Conservation (phyloP, 1,140 invertebrate genomes). For the Orius insidiosus region DNA sequence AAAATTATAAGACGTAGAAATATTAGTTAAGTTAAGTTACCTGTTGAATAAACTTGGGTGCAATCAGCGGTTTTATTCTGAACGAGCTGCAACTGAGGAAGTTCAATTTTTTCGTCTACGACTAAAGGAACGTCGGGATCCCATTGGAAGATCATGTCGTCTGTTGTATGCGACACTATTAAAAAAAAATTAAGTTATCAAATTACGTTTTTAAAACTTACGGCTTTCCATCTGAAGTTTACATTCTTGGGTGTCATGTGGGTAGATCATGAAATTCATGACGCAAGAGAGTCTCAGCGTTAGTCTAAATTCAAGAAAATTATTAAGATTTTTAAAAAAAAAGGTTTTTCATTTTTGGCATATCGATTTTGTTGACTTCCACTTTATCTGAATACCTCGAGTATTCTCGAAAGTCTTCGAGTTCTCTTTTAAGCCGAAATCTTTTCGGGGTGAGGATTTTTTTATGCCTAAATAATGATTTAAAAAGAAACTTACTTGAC, state of each 20-base stretch:
- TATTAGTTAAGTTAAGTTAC: constrained; percentile 28
- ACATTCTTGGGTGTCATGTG: constrained; percentile 80
- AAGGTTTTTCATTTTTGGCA: neutral
- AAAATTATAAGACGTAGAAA: constrained; percentile 6
- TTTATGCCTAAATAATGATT: neutral
- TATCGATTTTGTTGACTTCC: too few species aligned
- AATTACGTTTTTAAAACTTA: constrained; percentile 35
- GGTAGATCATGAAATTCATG: constrained; percentile 84
- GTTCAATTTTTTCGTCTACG: constrained; percentile 74
- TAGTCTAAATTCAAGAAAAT: constrained; percentile 36
- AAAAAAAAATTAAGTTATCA: neutral
- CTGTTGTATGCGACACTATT: constrained; percentile 74
- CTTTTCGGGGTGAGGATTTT: too few species aligned
- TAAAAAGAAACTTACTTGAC: constrained; percentile 42
- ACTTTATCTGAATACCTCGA: too few species aligned
- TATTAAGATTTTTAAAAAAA: neutral
- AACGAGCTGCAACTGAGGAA: constrained; percentile 68
- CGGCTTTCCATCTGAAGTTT: constrained; percentile 81
- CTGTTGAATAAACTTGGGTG: constrained; percentile 71
- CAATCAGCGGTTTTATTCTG: constrained; percentile 74
- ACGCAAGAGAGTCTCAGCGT: constrained; percentile 69
- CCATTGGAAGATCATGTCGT: constrained; percentile 81
- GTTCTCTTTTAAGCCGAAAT: too few species aligned
- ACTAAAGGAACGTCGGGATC: constrained; percentile 73
- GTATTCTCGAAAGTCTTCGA: too few species aligned